phyloP scores from a whole-genome alignment of 2,797 vertebrate genomes.

The Sardinella longiceps region DNA sequence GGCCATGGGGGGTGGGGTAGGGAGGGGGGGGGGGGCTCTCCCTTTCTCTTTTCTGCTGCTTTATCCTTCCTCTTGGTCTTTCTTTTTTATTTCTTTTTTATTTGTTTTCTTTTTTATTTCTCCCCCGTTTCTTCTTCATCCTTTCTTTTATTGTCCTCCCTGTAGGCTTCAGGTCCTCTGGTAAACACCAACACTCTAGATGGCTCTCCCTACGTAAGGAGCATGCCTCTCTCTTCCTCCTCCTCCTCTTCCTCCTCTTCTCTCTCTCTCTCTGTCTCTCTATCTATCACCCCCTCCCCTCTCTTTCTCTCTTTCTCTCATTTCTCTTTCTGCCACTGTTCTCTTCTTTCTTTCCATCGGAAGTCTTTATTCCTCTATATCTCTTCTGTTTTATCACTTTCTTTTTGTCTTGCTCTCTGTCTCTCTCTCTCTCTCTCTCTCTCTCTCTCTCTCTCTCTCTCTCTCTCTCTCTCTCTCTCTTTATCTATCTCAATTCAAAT shows the following conservation, averaged over 20 bases:
- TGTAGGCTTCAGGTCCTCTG: conserved; percentile 38
- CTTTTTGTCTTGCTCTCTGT: not conserved
- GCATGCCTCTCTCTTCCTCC: not conserved
- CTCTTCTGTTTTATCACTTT: not conserved
- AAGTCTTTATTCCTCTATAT: not conserved
- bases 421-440: conserved; percentile 26
- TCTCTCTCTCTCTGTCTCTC: not conserved
- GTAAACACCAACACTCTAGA: conserved; percentile 39
- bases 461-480: conserved; percentile 32
- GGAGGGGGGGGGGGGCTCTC: not conserved
- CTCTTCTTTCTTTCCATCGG: not conserved
- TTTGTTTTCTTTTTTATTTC: too few species aligned
- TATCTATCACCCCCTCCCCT: not conserved
- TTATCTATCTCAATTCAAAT: not conserved
- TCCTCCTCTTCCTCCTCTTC: conserved; percentile 17
- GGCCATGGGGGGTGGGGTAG: not conserved
- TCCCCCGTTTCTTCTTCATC: not conserved
- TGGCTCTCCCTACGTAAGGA: conserved; percentile 36
- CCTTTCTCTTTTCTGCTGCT: not conserved
- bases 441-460: conserved; percentile 30
- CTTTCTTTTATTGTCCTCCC: conserved; percentile 28
- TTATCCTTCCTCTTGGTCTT: not conserved
- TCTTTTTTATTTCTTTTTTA: not conserved
- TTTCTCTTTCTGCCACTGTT: too few species aligned
- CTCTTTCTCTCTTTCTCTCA: not conserved